These are phyloP conservation scores for Dasypogon diadema DNA, from an alignment of 2,888 invertebrate genomes.

Conservation along the genomic window DNA sequence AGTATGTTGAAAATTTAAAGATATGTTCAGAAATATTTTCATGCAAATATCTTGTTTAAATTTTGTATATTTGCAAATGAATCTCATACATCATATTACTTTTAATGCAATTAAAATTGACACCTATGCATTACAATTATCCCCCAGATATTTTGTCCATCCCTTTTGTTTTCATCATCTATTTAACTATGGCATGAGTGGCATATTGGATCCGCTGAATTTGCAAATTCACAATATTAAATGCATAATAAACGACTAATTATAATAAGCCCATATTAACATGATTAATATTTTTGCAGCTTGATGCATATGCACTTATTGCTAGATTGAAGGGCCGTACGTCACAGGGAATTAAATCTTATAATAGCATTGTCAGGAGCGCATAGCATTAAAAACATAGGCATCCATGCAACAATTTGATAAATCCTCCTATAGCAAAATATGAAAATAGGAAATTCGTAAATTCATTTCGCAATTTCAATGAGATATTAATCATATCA, in stretches of 20 bases:
- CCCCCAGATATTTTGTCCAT: no score
- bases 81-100: no score
- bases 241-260: conserved; percentile 21
- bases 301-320: conserved; percentile 16
- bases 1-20: no score
- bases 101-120: no score
- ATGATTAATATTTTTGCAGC: conserved; percentile 16
- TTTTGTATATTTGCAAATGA: no score
- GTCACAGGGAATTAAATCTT: conserved; percentile 31
- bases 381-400: background rate
- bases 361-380: background rate
- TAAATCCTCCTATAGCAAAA: conserved; percentile 14
- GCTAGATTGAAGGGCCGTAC: conserved; percentile 23
- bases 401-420: background rate
- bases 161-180: no score
- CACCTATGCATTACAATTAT: no score
- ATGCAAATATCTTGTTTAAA: no score
- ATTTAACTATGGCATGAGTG: no score
- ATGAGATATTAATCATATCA: conserved; percentile 31
- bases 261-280: conserved; percentile 22
- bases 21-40: no score
- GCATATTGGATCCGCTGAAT: no score
- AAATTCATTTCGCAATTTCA: conserved; percentile 24
- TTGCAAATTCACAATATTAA: no score
- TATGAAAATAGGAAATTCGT: conserved; percentile 22